A percentile compares a stretch with the other conserved stretches of the same genome.
Evolutionary conservation across 2,888 invertebrate species (phyloP).

Genomic region (Helleia helle): DNA sequence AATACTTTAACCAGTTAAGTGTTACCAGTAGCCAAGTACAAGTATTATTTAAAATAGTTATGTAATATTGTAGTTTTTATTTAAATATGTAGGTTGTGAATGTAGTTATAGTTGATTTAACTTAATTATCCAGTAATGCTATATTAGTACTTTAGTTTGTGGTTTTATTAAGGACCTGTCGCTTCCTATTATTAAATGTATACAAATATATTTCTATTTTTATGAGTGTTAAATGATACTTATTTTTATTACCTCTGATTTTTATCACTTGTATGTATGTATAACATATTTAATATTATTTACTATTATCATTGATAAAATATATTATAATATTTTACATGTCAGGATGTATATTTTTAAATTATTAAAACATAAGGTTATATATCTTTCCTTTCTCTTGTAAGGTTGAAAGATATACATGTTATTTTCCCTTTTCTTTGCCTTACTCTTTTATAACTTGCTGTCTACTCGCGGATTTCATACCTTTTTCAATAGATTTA

Average conservation of each 20-base stretch:
- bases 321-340: too few relatives aligned
- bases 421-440: too few relatives aligned
- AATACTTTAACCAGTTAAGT: neutral
- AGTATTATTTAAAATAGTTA: slow-evolving; percentile 1
- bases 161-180: neutral
- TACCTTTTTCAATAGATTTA: too few relatives aligned
- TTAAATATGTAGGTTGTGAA: neutral
- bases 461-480: too few relatives aligned
- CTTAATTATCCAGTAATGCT: neutral
- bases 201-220: slow-evolving; percentile 1
- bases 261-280: too few relatives aligned
- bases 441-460: too few relatives aligned
- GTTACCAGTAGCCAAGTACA: neutral
- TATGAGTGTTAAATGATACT: neutral
- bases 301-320: too few relatives aligned
- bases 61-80: neutral
- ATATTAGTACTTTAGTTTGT: slow-evolving; percentile 3
- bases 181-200: slow-evolving; percentile 3
- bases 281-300: too few relatives aligned
- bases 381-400: too few relatives aligned
- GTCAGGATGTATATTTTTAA: too few relatives aligned
- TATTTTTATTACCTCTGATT: slow-evolving; percentile 1
- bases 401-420: too few relatives aligned
- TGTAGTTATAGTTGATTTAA: slow-evolving; percentile 1
- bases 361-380: too few relatives aligned